phyloP scores from a whole-genome alignment of 2,888 invertebrate genomes.

The Leptinotarsa rubiginosa region DNA sequence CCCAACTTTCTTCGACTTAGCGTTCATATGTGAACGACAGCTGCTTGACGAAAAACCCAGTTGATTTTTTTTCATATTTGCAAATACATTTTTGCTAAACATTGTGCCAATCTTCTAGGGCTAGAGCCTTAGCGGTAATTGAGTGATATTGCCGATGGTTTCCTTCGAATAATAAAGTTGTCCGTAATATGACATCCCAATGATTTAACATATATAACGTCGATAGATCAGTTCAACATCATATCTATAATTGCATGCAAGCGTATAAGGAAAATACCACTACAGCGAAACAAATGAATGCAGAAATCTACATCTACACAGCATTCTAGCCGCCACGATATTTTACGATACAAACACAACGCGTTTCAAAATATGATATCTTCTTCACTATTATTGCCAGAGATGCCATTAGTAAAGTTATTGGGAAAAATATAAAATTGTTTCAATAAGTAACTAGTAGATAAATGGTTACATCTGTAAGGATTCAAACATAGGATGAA shows the following conservation, averaged over 20 bases:
- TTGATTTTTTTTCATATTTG: no score
- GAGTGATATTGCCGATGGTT: not conserved
- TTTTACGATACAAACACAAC: conserved; percentile 42
- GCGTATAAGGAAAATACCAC: conserved; percentile 59
- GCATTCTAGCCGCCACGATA: conserved; percentile 45
- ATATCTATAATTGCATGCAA: conserved; percentile 58
- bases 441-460: no score
- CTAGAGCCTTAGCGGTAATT: no score
- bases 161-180: conserved; percentile 44
- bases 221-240: conserved; percentile 54
- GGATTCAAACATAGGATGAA: no score
- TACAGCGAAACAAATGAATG: conserved; percentile 53
- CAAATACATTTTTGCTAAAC: not conserved
- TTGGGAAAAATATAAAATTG: no score
- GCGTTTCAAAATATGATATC: conserved; percentile 20
- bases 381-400: conserved; percentile 14
- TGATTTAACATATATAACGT: conserved; percentile 53
- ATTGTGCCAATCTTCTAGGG: not conserved
- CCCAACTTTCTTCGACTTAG: no score
- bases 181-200: conserved; percentile 52
- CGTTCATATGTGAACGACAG: no score
- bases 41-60: no score
- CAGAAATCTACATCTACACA: conserved; percentile 54
- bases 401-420: no score
- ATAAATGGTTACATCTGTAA: no score